Evolutionary conservation across 2,888 invertebrate species (phyloP).

Genomic region (Dysmachus trigonus): DNA sequence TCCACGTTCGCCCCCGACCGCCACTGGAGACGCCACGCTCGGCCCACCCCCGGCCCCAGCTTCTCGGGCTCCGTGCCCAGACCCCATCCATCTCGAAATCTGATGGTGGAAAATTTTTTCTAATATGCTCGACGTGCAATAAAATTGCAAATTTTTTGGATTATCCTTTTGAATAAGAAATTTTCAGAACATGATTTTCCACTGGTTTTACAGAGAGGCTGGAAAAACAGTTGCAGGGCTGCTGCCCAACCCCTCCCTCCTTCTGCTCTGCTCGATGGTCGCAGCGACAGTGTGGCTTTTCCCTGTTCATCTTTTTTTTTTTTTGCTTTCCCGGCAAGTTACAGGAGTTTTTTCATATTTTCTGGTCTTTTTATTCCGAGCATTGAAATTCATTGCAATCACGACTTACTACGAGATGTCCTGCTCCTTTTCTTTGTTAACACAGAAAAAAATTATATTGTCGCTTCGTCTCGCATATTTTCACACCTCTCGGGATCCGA

Average conservation of each 20-base stretch:
- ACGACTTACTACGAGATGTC: neutral
- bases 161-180: constrained; percentile 43
- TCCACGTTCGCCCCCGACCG: constrained; percentile 17
- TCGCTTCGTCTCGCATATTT: neutral
- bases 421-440: neutral
- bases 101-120: constrained; percentile 43
- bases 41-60: neutral
- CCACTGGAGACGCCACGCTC: neutral
- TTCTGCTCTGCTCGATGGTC: neutral
- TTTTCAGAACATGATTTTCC: constrained; percentile 40
- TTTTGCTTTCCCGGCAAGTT: neutral
- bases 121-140: constrained; percentile 42
- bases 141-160: constrained; percentile 43
- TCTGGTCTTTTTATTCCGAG: neutral
- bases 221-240: neutral
- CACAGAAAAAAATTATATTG: neutral
- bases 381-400: constrained; percentile 31
- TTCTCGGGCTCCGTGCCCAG: neutral
- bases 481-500: neutral
- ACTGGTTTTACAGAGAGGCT: constrained; percentile 37
- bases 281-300: neutral
- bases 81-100: constrained; percentile 39
- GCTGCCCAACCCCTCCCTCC: neutral
- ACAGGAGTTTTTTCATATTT: neutral
- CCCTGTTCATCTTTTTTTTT: constrained; percentile 14